These are phyloP conservation scores for Polyodon spathula DNA, from an alignment of 2,113 vertebrate species.

Conservation along the genomic window DNA sequence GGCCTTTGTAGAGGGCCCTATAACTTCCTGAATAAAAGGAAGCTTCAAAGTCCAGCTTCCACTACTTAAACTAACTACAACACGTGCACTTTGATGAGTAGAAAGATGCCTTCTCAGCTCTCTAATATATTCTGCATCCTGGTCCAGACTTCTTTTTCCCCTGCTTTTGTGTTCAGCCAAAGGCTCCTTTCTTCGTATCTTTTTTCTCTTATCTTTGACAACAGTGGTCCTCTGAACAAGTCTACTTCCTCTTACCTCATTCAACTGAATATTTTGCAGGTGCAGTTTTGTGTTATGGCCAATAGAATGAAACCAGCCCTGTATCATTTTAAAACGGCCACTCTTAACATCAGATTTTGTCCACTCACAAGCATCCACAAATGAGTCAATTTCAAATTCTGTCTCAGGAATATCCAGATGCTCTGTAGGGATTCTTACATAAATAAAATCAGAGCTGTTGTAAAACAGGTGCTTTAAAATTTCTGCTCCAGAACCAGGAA, in stretches of 20 bases:
- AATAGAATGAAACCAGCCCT: conserved; percentile 85
- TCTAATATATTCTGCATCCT: conserved; percentile 77
- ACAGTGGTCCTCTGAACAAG: conserved; percentile 42
- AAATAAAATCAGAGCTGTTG: conserved; percentile 87
- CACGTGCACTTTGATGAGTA: conserved; percentile 71
- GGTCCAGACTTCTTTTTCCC: conserved; percentile 60
- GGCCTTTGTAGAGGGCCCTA: conserved; percentile 72
- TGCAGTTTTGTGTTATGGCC: conserved; percentile 77
- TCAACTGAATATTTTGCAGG: conserved; percentile 82
- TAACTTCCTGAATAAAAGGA: conserved; percentile 77
- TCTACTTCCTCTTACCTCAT: conserved; percentile 53
- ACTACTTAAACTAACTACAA: conserved; percentile 80
- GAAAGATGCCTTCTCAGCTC: conserved; percentile 72
- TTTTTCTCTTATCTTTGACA: conserved; percentile 62
- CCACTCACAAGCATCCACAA: conserved; percentile 90
- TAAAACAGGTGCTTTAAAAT: conserved; percentile 88
- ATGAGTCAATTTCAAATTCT: conserved; percentile 78
- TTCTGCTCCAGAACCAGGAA: conserved; percentile 84
- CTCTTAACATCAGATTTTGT: conserved; percentile 54
- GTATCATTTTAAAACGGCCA: conserved; percentile 70
- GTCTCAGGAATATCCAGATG: conserved; percentile 80
- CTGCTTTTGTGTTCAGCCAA: conserved; percentile 65
- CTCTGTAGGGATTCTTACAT: conserved; percentile 72
- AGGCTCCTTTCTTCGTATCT: conserved; percentile 59
- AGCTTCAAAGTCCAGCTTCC: conserved; percentile 90